Evolutionary conservation across 2,797 vertebrate genomes (phyloP), one percentile per base, ranked within the genome.

Genomic region (Muraenolepis orangiensis): DNA sequence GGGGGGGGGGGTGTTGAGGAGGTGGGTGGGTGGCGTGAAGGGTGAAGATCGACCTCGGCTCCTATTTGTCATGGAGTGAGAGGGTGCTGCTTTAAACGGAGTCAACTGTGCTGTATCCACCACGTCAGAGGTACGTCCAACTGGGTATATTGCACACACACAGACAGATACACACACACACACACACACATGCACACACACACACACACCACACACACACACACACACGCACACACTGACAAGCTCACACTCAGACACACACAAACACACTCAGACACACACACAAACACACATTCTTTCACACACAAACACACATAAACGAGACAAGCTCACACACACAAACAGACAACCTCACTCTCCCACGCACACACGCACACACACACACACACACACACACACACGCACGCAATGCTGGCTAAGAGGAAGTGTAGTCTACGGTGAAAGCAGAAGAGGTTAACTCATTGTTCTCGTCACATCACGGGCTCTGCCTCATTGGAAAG

Each of bases 61-160:
- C 83, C 78, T 82, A 81, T 88, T 84, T 87, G 84, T 91, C 84
- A 85, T 78, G 77, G 78, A 86, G 82, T 76, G 84, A 89, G 83
- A 85, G 40, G 79, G 74, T 80, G 85, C 76, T 76, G 80, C 81
- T 87, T 82, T 84, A 91, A 87, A 85, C 87, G 82, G 82, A 88
- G 86, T 79, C 84, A 86, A 86, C 84, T 84, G 83, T 66, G 67
- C 80, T 85, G 80, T 87, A 83, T 83, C 80, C 82, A 80, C 46
- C 20, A 51, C 18, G 46, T 51, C 46, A 51, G 46, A 51, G 18
- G 18, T n/a, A 46, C n/a, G 30, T 8, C 71, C 86, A 70, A 80
- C 70, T 13, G 85, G 84, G 86, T 18, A 31, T 68, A 31, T 68
- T 51, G n/a, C 18, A 51, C 46, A 20, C 46, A 8, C 46, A n/a